Evolutionary conservation across 2,797 vertebrate genomes (phyloP), one percentile per base, ranked within the genome.

Genomic region (Anguilla anguilla): DNA sequence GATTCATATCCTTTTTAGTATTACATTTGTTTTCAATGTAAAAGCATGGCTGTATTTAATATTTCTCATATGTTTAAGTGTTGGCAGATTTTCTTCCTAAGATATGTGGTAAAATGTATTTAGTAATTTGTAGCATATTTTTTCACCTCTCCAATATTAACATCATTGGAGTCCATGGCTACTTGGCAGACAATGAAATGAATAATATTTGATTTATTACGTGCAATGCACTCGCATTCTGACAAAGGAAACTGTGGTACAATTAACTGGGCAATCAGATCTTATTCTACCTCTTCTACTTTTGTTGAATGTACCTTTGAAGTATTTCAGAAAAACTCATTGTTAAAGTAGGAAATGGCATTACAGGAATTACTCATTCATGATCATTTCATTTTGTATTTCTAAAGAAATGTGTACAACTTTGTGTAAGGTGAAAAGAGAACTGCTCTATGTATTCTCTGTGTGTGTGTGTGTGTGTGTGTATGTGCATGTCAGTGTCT

Each of bases 21-120:
- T 61, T 61, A 46, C 4, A 46, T 46, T 46, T 46, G 43, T 46
- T 46, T 46, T 57, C 1, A 57, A 57, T 57, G 55, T 57, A 10
- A 57, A 10, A 11, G 55, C 17, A 57, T 57, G 55, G 55, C 74
- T 72, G 25, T 77, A 69, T 79, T 86, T 87, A 87, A 89, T 88
- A 67, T 89, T 88, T 39, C 61, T 55, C 35, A 83, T 35, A 53
- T 83, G 35, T 87, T 28, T 55, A 46, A 43, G 22, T 13, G 51
- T 53, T 53, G 51, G 51, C 51, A 9, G 51, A 53, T 53, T 53
- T 13, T 53, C 51, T 53, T 53, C 51, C 51, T 46, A 19, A 83
- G 31, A 17, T 79, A 67, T 77, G 3, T 49, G 51, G 17, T 35
- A 25, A 57, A 49, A 82, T 69, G 6, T 31, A n/a, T 7, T 69